Base-by-base conservation (phyloP, 53 echinoderm and acorn worm genomes). In the Holothuria scabra region DNA sequence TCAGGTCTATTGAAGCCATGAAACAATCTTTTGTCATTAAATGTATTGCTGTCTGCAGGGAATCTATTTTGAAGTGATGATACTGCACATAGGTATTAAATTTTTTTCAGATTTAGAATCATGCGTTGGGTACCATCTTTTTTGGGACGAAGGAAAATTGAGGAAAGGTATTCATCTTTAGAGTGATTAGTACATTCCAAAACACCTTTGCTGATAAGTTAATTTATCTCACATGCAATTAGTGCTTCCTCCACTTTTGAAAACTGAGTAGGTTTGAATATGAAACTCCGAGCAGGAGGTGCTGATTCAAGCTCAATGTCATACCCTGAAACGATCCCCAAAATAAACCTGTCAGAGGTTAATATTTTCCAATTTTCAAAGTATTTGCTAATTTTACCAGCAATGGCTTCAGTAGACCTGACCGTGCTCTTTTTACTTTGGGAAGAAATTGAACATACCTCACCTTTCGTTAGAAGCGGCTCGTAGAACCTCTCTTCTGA, bases 81-180 rank as follows among this genome's bases (percentile, higher is more conserved):
- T 35, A 35, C 35, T 81, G 65, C 19, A 90, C 90, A 25, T 30
- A 41, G 23, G 78, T 67, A 59, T 91, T 91, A 26, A 91, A 79
- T 28, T 38, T 58, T 44, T 87, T 87, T n/a, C 67, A 91, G 67
- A 79, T 88, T 79, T 14, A 87, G 80, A 35, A 90, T 75, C 66
- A 83, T 74, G 49, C 87, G 85, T 35, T 81, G 70, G 11, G 90
- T 66, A n/a, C 90, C 90, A 72, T 86, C 70, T 56, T 81, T 90
- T 68, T 90, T 86, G 3, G 37, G 66, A 20, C 70, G 34, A 60
- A 82, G 67, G 67, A 90, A 90, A 60, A 86, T 67, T 12, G 67
- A 65, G n/a, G 90, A 90, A 28, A 90, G 61, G 62, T 52, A 87
- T 25, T 83, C 66, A 16, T 79, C 80, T 29, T 79, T n/a, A 65